Evolutionary conservation across 2,888 invertebrate species (phyloP).

Genomic region (Scaptomyza tumidula): DNA sequence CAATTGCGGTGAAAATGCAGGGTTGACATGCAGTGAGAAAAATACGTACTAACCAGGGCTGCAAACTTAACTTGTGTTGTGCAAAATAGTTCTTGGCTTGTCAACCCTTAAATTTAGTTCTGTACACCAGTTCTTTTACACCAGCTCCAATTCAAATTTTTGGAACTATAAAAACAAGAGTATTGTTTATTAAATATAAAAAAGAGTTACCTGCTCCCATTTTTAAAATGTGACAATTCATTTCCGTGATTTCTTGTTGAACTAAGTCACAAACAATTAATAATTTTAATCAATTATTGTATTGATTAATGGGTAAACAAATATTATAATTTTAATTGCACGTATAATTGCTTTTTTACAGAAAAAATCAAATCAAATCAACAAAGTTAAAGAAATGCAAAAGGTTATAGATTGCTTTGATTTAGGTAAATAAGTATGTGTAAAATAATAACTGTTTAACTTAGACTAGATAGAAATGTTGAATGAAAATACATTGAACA

Average conservation of each 20-base stretch:
- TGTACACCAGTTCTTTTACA: no score
- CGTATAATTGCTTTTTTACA: slow-evolving; percentile 15
- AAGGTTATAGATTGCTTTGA: not conserved
- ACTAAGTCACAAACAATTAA: no score
- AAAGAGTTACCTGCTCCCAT: not conserved
- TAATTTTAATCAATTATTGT: not conserved
- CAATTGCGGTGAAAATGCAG: slow-evolving; percentile 34
- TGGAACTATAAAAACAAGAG: not conserved
- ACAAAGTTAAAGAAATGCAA: slow-evolving; percentile 2
- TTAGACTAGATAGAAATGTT: not conserved
- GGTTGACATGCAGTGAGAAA: slow-evolving; percentile 14
- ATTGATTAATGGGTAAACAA: not conserved
- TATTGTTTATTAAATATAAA: not conserved
- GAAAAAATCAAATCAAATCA: slow-evolving; percentile 20
- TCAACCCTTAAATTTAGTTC: slow-evolving; percentile 3
- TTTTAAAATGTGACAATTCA: not conserved
- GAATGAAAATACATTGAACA: slow-evolving; percentile 25
- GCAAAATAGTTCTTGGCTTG: not conserved
- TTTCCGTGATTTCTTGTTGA: not conserved
- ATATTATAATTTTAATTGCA: slow-evolving; percentile 39
- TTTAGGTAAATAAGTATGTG: not conserved
- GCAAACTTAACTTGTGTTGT: not conserved
- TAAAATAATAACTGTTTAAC: not conserved
- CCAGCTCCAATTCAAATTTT: not conserved
- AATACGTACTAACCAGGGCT: slow-evolving; percentile 24